Conservation (phyloP, 2,797 vertebrate species). For the Sphaeramia orbicularis region DNA sequence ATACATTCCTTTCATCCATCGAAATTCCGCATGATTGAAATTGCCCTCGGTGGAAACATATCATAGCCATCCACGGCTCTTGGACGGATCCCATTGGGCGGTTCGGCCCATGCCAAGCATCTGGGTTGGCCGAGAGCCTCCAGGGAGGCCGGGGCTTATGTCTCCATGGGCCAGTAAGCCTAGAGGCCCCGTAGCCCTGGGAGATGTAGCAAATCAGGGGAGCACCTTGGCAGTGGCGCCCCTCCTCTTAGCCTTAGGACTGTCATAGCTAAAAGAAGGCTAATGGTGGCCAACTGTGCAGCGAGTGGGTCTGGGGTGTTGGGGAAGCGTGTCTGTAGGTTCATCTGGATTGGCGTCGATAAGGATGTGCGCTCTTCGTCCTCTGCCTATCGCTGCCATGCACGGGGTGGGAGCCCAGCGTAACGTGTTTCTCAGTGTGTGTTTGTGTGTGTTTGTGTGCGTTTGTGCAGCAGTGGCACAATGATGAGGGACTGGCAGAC, state of each 20-base stretch:
- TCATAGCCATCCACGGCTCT: constrained; percentile 85
- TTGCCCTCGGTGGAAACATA: constrained; percentile 85
- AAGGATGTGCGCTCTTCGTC: constrained; percentile 83
- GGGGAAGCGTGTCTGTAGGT: constrained; percentile 85
- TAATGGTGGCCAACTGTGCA: constrained; percentile 84
- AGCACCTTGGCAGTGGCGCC: constrained; percentile 81
- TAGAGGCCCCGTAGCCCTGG: constrained; percentile 78
- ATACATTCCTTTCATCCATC: constrained; percentile 83
- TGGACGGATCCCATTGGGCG: constrained; percentile 78
- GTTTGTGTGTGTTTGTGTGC: constrained; percentile 50
- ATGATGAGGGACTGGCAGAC: constrained; percentile 77
- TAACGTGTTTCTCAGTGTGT: constrained; percentile 61
- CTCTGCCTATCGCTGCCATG: constrained; percentile 83
- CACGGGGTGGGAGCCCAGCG: constrained; percentile 76
- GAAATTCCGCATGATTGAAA: constrained; percentile 83
- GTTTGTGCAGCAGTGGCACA: constrained; percentile 63
- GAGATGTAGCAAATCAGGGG: constrained; percentile 83
- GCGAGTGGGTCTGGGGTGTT: constrained; percentile 77
- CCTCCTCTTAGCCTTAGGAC: constrained; percentile 82
- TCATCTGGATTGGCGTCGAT: constrained; percentile 89
- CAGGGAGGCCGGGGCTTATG: constrained; percentile 82
- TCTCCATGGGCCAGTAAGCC: constrained; percentile 87
- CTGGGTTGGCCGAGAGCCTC: constrained; percentile 85
- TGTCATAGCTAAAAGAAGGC: constrained; percentile 79
- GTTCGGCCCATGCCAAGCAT: constrained; percentile 79